Percentiles rank a stretch among this genome's conserved stretches.
phyloP scores from a whole-genome alignment of 2,797 vertebrate genomes.

The Molossus alvarezi region DNA sequence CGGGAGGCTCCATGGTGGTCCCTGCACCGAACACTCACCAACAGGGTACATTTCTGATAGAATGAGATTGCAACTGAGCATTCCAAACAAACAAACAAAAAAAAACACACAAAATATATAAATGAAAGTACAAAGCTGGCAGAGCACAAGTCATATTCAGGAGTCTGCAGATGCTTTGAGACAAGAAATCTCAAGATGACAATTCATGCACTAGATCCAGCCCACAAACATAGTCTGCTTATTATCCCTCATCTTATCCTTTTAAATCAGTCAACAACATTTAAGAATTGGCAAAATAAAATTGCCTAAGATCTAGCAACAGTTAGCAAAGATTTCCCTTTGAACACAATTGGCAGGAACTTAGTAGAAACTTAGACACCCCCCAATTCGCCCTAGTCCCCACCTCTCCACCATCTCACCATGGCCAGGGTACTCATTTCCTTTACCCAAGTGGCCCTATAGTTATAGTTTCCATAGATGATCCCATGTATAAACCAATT shows the following conservation, averaged over 20 bases:
- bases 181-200: background rate
- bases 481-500: background rate
- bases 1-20: background rate
- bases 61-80: background rate
- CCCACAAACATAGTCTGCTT: background rate
- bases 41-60: background rate
- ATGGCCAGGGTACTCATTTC: background rate
- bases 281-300: background rate
- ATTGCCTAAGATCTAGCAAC: background rate
- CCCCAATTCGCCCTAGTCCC: background rate
- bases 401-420: background rate
- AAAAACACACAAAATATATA: background rate
- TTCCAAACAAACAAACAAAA: background rate
- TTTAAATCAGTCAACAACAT: background rate
- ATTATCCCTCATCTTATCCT: background rate
- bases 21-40: background rate
- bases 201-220: background rate
- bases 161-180: background rate
- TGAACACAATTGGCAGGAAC: background rate
- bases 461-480: background rate
- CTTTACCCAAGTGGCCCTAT: background rate
- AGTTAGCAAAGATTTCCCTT: background rate
- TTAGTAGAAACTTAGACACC: background rate
- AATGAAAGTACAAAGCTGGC: background rate
- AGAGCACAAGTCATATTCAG: background rate